These are phyloP conservation scores for Porites cylindrica DNA, from an alignment of 92 coral and sea anemone genomes.

Conservation along the genomic window DNA sequence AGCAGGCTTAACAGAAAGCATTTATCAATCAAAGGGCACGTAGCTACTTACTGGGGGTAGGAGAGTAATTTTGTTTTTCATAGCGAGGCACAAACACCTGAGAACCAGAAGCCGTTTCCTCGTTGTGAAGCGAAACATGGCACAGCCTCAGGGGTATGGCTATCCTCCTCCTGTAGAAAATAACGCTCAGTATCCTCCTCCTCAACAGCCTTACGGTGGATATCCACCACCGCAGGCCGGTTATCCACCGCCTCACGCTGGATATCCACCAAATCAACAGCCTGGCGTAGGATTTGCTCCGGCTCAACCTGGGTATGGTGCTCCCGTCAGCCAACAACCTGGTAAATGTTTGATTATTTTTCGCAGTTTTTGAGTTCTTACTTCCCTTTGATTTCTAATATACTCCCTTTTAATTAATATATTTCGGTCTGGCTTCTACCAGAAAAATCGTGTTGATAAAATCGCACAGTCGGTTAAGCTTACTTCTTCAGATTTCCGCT, in stretches of 20 bases:
- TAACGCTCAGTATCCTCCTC: slow-evolving; percentile 25
- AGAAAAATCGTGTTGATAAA: not conserved
- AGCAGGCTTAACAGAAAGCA: too few species aligned
- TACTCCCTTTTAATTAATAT: not conserved
- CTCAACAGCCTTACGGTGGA: slow-evolving; percentile 64
- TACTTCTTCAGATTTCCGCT: too few species aligned
- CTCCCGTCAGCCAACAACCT: slow-evolving; percentile 69
- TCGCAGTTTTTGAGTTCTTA: not conserved
- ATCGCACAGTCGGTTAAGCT: too few species aligned
- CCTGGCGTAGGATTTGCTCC: slow-evolving; percentile 49
- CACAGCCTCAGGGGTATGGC: slow-evolving; percentile 57
- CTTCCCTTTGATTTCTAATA: not conserved
- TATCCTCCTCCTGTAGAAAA: slow-evolving; percentile 86
- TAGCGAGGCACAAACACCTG: not conserved
- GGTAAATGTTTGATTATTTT: slow-evolving; percentile 44
- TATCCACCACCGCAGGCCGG: slow-evolving; percentile 67
- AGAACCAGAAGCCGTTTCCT: not conserved
- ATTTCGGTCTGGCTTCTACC: not conserved
- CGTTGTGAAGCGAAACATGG: slow-evolving; percentile 14
- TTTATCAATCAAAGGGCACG: too few species aligned
- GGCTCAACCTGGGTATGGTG: slow-evolving; percentile 59
- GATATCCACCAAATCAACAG: slow-evolving; percentile 65
- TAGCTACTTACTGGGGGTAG: slow-evolving; percentile 5
- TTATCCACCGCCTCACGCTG: slow-evolving; percentile 74
- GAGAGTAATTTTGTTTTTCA: not conserved